Evolutionary conservation across 2,797 vertebrate genomes (phyloP).

Genomic region (Microchirus variegatus): DNA sequence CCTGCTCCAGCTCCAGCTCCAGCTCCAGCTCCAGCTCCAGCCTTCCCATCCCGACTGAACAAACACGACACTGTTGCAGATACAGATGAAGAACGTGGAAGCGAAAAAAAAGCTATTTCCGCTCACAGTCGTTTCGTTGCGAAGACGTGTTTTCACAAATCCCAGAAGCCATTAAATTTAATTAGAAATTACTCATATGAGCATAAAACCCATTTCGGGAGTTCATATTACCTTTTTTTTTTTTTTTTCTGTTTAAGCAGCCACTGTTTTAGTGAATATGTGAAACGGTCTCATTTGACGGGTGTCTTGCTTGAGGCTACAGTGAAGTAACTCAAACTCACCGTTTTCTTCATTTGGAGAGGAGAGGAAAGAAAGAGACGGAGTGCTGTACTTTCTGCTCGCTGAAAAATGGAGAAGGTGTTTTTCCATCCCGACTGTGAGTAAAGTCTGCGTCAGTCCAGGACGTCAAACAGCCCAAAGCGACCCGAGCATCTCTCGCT

Average conservation of each 20-base stretch:
- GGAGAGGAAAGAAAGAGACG: slow-evolving; percentile 3
- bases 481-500: slow-evolving; percentile 42
- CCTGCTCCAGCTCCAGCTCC: too few species aligned
- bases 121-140: slow-evolving; percentile 24
- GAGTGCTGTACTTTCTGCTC: slow-evolving; percentile 34
- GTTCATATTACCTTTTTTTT: slow-evolving; percentile 23
- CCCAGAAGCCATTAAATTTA: slow-evolving; percentile 38
- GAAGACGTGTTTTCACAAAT: slow-evolving; percentile 36
- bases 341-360: slow-evolving; percentile 34
- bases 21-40: too few species aligned
- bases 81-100: slow-evolving; percentile 35
- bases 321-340: slow-evolving; percentile 39
- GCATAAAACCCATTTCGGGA: slow-evolving; percentile 40
- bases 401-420: slow-evolving; percentile 37
- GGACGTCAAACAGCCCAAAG: slow-evolving; percentile 68
- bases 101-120: slow-evolving; percentile 24
- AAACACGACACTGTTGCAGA: slow-evolving; percentile 42
- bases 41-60: slow-evolving; percentile 42
- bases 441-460: slow-evolving; percentile 34
- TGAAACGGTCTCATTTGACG: slow-evolving; percentile 50
- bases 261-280: slow-evolving; percentile 27
- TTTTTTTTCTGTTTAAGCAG: background rate
- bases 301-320: slow-evolving; percentile 39
- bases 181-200: slow-evolving; percentile 29
- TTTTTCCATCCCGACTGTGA: slow-evolving; percentile 39